phyloP scores from a whole-genome alignment of 2,113 vertebrate species.

The Amblyornis subalaris region DNA sequence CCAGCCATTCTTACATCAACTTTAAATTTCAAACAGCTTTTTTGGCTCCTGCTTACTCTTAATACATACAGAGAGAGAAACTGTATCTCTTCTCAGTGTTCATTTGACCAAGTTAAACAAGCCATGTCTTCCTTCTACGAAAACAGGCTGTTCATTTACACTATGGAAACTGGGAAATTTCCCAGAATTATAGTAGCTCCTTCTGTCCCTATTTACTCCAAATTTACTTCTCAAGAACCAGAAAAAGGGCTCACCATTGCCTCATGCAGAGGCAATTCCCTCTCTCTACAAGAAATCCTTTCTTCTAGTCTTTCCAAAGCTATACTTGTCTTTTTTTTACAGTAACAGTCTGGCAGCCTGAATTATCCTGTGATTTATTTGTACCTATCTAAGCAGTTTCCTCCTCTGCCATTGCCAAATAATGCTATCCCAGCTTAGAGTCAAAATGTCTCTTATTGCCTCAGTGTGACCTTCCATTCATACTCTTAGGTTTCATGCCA shows the following conservation, averaged over 20 bases:
- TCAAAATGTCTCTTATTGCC: not conserved
- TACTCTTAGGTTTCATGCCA: not conserved
- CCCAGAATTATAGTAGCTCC: not conserved
- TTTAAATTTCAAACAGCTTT: not conserved
- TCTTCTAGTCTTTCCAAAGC: not conserved
- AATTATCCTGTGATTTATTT: not conserved
- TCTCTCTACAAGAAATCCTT: not conserved
- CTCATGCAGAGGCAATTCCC: not conserved
- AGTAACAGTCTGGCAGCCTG: not conserved
- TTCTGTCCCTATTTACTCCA: not conserved
- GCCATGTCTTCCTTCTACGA: not conserved
- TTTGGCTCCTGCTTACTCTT: not conserved
- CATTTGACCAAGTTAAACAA: not conserved
- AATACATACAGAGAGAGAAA: fast-evolving
- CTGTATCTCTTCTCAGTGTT: not conserved
- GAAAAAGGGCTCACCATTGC: not conserved
- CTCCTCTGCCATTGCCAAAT: not conserved
- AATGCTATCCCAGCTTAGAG: not conserved
- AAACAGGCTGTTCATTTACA: not conserved
- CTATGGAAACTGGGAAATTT: not conserved
- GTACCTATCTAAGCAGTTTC: not conserved
- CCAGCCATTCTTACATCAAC: not conserved
- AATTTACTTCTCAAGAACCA: not conserved
- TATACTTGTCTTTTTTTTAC: not conserved
- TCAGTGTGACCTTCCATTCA: not conserved